These are phyloP conservation scores for Epirrhoe tristata DNA, from an alignment of 2,888 invertebrate species.

Conservation along the genomic window DNA sequence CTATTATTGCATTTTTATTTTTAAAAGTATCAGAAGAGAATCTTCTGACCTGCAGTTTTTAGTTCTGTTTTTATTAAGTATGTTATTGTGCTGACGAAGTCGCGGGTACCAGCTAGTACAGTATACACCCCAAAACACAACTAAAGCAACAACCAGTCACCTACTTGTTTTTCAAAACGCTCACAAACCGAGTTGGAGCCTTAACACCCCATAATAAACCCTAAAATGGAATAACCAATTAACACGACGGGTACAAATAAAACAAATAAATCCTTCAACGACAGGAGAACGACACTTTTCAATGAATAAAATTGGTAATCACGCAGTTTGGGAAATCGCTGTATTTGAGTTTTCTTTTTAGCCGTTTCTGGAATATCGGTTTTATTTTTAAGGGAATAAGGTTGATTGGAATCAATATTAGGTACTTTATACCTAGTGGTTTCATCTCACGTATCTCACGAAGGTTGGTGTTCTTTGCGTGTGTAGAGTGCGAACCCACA, in stretches of 20 bases:
- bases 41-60: too few species aligned
- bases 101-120: too few species aligned
- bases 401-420: background rate
- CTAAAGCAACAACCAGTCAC: background rate
- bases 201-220: slow-evolving; percentile 27
- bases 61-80: too few species aligned
- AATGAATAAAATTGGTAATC: slow-evolving; percentile 43
- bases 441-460: too few species aligned
- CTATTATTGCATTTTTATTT: too few species aligned
- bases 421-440: too few species aligned
- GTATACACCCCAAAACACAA: too few species aligned
- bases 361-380: background rate
- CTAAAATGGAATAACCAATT: slow-evolving; percentile 44
- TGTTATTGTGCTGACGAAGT: too few species aligned
- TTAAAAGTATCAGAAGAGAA: too few species aligned
- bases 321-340: background rate
- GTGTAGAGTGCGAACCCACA: slow-evolving; percentile 90
- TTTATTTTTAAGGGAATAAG: background rate
- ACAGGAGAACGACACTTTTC: slow-evolving; percentile 36
- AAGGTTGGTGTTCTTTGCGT: too few species aligned
- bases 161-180: background rate
- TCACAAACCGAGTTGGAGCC: slow-evolving; percentile 6
- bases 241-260: slow-evolving; percentile 41
- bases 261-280: slow-evolving; percentile 47
- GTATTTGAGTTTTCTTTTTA: background rate